These are phyloP conservation scores for Melanargia galathea DNA, from an alignment of 2,888 invertebrate genomes.

Conservation along the genomic window DNA sequence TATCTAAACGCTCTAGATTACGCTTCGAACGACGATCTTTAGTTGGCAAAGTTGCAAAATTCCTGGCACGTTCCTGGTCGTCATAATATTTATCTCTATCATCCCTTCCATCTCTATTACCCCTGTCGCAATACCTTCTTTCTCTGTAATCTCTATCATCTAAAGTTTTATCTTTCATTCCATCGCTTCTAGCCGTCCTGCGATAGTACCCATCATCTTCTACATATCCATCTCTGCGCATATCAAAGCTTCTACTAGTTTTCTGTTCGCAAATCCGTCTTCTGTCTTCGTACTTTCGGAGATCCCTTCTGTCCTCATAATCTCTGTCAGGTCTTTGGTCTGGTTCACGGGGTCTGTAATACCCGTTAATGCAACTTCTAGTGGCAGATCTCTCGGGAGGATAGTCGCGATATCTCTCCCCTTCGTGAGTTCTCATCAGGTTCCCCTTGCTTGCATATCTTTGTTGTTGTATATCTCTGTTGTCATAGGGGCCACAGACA, in stretches of 20 bases:
- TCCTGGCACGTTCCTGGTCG: conserved; percentile 48
- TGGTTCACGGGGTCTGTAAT: conserved; percentile 46
- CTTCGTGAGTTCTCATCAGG: conserved; percentile 47
- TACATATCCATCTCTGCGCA: conserved; percentile 53
- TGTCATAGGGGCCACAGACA: conserved; percentile 51
- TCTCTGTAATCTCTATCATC: conserved; percentile 48
- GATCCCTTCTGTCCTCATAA: conserved; percentile 48
- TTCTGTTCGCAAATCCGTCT: conserved; percentile 59
- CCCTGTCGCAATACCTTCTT: conserved; percentile 50
- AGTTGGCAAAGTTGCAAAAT: conserved; percentile 44
- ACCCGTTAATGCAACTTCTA: conserved; percentile 51
- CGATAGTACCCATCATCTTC: conserved; percentile 55
- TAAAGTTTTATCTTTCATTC: conserved; percentile 53
- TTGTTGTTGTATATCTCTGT: conserved; percentile 45
- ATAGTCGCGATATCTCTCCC: conserved; percentile 53
- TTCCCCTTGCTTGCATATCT: conserved; percentile 60
- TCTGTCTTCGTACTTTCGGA: conserved; percentile 54
- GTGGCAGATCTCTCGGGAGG: conserved; percentile 50
- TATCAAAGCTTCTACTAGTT: conserved; percentile 67
- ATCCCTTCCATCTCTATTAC: conserved; percentile 37
- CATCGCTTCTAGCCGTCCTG: conserved; percentile 60
- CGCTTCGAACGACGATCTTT: conserved; percentile 55
- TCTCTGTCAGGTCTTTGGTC: conserved; percentile 52
- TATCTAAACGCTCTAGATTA: conserved; percentile 60
- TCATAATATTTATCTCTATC: conserved; percentile 58